Evolutionary conservation across 2,113 vertebrate genomes (phyloP).

Genomic region (Brachypteracias leptosomus): DNA sequence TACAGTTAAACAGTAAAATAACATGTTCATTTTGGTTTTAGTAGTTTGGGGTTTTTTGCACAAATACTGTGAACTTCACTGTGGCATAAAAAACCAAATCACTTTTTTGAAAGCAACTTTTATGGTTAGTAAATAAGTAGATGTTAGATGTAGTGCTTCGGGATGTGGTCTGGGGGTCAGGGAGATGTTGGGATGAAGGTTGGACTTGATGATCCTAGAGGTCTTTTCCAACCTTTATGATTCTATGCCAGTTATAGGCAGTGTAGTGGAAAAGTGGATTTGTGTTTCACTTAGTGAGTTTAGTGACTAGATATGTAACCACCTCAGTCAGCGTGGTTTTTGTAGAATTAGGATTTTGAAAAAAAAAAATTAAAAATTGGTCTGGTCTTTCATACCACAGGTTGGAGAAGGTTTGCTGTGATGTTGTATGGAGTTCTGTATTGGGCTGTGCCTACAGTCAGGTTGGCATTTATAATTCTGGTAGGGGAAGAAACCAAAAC

Average conservation of each 20-base stretch:
- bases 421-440: rapidly evolving
- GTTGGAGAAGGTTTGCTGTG: not conserved
- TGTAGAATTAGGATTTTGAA: not conserved
- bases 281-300: not conserved
- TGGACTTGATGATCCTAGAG: no score
- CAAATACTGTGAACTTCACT: not conserved
- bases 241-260: not conserved
- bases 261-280: not conserved
- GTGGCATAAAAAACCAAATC: not conserved
- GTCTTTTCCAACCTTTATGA: no score
- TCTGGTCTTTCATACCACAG: not conserved
- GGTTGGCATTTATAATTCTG: not conserved
- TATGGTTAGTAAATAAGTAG: no score
- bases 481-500: not conserved
- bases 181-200: no score
- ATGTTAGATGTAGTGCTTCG: no score
- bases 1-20: not conserved
- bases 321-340: not conserved
- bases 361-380: not conserved
- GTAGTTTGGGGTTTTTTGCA: not conserved
- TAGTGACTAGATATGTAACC: not conserved
- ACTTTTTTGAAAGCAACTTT: not conserved
- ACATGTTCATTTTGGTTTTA: not conserved
- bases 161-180: no score
- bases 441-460: not conserved